These are phyloP conservation scores for Trichomalopsis sarcophagae DNA, from an alignment of 1,140 invertebrate species.

Conservation along the genomic window DNA sequence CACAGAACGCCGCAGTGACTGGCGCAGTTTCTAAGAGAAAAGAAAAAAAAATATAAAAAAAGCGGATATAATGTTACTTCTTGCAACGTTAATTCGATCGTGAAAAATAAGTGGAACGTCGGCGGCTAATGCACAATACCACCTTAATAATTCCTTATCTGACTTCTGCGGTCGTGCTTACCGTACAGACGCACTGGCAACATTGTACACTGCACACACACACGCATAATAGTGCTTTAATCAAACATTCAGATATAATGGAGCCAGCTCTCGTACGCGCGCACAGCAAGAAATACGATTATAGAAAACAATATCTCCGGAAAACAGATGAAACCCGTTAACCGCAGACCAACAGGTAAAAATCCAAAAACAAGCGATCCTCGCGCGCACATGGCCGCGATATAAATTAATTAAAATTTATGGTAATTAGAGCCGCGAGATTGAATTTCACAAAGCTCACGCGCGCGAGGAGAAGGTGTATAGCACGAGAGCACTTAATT, in stretches of 20 bases:
- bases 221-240: not conserved
- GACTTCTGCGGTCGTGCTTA: not conserved
- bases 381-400: not conserved
- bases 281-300: not conserved
- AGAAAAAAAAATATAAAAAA: no score
- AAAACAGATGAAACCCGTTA: not conserved
- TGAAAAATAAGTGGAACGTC: not conserved
- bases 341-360: not conserved
- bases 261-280: no score
- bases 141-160: not conserved
- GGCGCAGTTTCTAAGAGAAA: no score
- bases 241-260: not conserved
- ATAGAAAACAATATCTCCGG: slow-evolving; percentile 4
- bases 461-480: not conserved
- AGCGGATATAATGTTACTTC: not conserved
- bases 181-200: not conserved
- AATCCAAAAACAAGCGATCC: not conserved
- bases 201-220: not conserved
- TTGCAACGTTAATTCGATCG: not conserved
- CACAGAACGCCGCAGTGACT: not conserved
- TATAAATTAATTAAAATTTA: slow-evolving; percentile 51
- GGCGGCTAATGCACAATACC: not conserved
- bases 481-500: slow-evolving; percentile 46
- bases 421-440: slow-evolving; percentile 44
- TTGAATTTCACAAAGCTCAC: slow-evolving; percentile 44